Percentiles rank a stretch among this genome's conserved stretches.
These are phyloP conservation scores for Cordilura impudica DNA, from an alignment of 2,888 invertebrate species.

Conservation along the genomic window DNA sequence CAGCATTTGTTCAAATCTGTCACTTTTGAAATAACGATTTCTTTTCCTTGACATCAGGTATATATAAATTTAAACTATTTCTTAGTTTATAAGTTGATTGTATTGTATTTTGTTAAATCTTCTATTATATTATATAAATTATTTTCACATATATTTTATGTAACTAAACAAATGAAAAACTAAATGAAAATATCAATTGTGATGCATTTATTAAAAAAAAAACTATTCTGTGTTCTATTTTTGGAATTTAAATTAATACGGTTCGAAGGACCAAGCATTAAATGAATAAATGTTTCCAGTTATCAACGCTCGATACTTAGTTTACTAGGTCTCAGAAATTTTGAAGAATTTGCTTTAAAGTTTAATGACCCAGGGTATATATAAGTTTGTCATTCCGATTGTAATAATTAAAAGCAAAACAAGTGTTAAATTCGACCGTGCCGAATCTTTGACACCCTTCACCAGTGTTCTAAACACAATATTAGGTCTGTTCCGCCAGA, in stretches of 20 bases:
- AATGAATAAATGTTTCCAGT: too few species aligned
- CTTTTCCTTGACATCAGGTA: conserved; percentile 11
- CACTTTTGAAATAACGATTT: neutral
- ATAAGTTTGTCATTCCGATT: too few species aligned
- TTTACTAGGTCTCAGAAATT: too few species aligned
- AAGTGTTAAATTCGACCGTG: too few species aligned
- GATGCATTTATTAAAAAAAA: neutral
- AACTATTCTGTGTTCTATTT: neutral
- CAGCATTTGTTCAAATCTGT: conserved; percentile 48
- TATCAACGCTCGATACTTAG: too few species aligned
- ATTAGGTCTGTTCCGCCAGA: too few species aligned
- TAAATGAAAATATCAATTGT: neutral
- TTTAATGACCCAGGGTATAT: too few species aligned
- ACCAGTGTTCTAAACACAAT: too few species aligned
- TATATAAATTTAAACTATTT: neutral
- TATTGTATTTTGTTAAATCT: conserved; percentile 37
- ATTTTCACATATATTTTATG: conserved; percentile 27
- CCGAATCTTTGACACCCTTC: too few species aligned
- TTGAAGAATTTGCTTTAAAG: too few species aligned
- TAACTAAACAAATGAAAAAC: conserved; percentile 18
- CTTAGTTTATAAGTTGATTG: conserved; percentile 1
- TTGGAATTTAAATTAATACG: neutral
- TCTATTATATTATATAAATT: conserved; percentile 17
- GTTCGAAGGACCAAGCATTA: too few species aligned
- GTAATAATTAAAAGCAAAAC: too few species aligned